Percentiles rank a stretch among this genome's conserved stretches.
Evolutionary conservation across 2,113 vertebrate genomes (phyloP).

Genomic region (Brachyhypopomus occidentalis): DNA sequence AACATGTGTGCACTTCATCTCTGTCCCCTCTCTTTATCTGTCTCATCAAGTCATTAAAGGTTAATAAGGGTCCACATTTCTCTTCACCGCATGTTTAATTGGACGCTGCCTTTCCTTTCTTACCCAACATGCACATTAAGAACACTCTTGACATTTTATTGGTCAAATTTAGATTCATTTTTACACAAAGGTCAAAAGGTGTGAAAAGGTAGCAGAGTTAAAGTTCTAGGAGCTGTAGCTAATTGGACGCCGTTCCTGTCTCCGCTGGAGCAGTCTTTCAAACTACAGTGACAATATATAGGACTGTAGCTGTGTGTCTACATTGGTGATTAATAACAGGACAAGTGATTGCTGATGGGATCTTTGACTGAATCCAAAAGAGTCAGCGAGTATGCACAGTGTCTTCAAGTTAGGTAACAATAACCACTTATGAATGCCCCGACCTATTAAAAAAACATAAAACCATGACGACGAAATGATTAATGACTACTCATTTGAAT

Average conservation of each 20-base stretch:
- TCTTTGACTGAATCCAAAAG: too few relatives aligned
- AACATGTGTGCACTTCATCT: constrained; percentile 1
- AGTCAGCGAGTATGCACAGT: too few relatives aligned
- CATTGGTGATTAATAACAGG: too few relatives aligned
- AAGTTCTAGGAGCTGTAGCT: neutral
- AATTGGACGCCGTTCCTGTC: neutral
- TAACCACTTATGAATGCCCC: too few relatives aligned
- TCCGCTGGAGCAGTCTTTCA: neutral
- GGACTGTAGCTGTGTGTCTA: too few relatives aligned
- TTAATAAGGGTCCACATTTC: constrained; percentile 10
- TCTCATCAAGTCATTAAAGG: constrained; percentile 16
- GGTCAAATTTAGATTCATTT: neutral
- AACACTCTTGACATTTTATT: neutral
- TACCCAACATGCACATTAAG: too few relatives aligned
- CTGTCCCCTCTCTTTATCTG: neutral
- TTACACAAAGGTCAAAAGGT: neutral
- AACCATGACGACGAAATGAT: too few relatives aligned
- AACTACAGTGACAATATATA: too few relatives aligned
- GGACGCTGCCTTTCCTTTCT: neutral
- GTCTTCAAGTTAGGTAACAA: too few relatives aligned
- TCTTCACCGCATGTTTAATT: neutral
- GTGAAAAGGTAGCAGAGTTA: neutral
- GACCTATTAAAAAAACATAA: too few relatives aligned
- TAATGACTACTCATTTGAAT: too few relatives aligned
- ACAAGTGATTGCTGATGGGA: too few relatives aligned